These are phyloP conservation scores for Aplodontia rufa DNA, from an alignment of 2,113 vertebrate genomes.

Conservation along the genomic window DNA sequence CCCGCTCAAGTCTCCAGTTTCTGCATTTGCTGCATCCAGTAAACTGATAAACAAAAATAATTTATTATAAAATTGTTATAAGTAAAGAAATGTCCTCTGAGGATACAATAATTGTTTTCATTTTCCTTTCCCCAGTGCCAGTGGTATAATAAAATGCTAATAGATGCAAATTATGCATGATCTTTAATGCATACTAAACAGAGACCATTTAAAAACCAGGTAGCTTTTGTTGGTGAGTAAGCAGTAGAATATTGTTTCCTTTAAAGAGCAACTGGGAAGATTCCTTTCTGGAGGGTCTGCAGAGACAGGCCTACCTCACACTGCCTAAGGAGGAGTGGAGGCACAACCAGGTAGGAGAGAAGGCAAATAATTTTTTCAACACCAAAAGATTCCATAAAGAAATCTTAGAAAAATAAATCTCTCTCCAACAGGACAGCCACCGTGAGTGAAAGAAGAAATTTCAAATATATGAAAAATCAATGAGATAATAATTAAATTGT, in stretches of 20 bases:
- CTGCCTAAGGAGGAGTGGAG: slow-evolving; percentile 56
- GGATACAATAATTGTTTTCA: slow-evolving; percentile 85
- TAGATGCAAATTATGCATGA: slow-evolving; percentile 89
- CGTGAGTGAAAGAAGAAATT: slow-evolving; percentile 84
- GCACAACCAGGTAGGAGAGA: background rate
- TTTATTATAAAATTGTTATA: slow-evolving; percentile 84
- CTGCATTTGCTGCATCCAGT: slow-evolving; percentile 68
- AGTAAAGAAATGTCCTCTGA: slow-evolving; percentile 84
- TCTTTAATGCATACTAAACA: slow-evolving; percentile 87
- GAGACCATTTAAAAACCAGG: slow-evolving; percentile 79
- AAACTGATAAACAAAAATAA: slow-evolving; percentile 78
- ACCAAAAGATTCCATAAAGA: slow-evolving; percentile 83
- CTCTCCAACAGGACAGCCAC: slow-evolving; percentile 79
- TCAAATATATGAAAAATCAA: slow-evolving; percentile 91
- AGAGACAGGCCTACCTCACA: slow-evolving; percentile 63
- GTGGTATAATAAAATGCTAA: slow-evolving; percentile 89
- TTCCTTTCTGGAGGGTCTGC: slow-evolving; percentile 47
- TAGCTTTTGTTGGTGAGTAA: slow-evolving; percentile 79
- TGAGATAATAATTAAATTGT: slow-evolving; percentile 89
- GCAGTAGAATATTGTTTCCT: slow-evolving; percentile 76
- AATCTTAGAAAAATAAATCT: slow-evolving; percentile 83
- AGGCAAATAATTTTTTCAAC: slow-evolving; percentile 75
- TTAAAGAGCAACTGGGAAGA: slow-evolving; percentile 61
- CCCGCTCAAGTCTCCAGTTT: slow-evolving; percentile 70
- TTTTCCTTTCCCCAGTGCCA: slow-evolving; percentile 82